These are phyloP conservation scores for Sinodicranocentrus sp. DNA, from an alignment of 2,888 invertebrate genomes.

Conservation along the genomic window DNA sequence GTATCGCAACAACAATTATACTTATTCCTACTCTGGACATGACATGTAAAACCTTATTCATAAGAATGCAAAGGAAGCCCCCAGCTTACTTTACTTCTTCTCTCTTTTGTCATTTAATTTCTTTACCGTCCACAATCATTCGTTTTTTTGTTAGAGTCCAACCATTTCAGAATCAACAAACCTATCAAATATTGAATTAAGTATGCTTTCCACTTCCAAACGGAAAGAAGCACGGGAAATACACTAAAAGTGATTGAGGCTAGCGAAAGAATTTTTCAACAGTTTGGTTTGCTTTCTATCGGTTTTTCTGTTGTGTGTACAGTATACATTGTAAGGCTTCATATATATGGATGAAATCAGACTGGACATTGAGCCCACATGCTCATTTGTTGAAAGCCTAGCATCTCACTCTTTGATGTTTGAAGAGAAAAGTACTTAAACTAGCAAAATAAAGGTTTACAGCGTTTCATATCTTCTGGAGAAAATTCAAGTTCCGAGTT, in stretches of 20 bases:
- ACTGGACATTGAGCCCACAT: neutral
- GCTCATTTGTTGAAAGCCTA: neutral
- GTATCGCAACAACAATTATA: too few species aligned
- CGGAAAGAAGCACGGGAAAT: neutral
- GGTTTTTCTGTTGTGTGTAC: neutral
- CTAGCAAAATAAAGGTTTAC: conserved; percentile 11
- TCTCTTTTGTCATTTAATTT: conserved; percentile 5
- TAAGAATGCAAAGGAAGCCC: neutral
- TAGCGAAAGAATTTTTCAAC: conserved; percentile 1
- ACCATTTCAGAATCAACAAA: neutral
- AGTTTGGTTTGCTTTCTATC: conserved; percentile 9
- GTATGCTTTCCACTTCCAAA: too few species aligned
- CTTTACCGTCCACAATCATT: conserved; percentile 12
- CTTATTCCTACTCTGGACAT: too few species aligned
- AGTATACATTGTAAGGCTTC: neutral
- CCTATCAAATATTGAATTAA: conserved; percentile 35
- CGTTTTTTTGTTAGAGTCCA: conserved; percentile 5
- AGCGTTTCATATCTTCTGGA: conserved; percentile 9
- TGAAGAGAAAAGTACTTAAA: conserved; percentile 9
- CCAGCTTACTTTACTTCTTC: conserved; percentile 9
- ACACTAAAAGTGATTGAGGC: neutral
- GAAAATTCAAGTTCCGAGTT: too few species aligned
- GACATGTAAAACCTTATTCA: too few species aligned
- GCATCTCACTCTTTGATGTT: neutral
- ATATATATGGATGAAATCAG: neutral